Evolutionary conservation across 2,113 vertebrate genomes (phyloP).

Genomic region (Brachyhypopomus gauderio): DNA sequence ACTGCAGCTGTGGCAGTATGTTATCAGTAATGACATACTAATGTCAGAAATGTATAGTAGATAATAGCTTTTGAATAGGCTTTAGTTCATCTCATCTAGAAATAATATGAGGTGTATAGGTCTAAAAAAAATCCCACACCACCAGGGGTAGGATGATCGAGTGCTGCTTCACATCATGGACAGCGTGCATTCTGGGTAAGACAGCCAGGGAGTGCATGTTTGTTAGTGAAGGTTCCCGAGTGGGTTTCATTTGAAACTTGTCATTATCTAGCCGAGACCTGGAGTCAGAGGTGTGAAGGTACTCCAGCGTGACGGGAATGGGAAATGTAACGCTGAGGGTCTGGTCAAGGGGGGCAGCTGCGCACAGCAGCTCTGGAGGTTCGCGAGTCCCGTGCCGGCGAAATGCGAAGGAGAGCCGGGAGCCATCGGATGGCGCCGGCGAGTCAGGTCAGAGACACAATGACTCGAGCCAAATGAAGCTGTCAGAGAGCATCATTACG

Average conservation of each 20-base stretch:
- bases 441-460: slow-evolving; percentile 40
- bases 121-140: no score
- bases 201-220: not conserved
- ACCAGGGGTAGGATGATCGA: no score
- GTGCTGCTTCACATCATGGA: slow-evolving; percentile 6
- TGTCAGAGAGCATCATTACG: slow-evolving; percentile 33
- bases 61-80: no score
- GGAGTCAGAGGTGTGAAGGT: not conserved
- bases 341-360: not conserved
- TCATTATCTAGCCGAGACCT: not conserved
- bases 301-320: not conserved
- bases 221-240: not conserved
- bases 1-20: no score
- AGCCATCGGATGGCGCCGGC: slow-evolving; percentile 1
- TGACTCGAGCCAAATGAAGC: slow-evolving; percentile 46
- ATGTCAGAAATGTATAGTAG: no score
- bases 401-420: slow-evolving; percentile 16
- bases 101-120: no score
- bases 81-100: no score
- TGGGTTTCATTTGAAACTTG: not conserved
- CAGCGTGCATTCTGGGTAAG: not conserved
- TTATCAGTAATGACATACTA: no score
- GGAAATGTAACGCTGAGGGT: not conserved
- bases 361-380: slow-evolving; percentile 15
- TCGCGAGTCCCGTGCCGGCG: slow-evolving; percentile 30